A percentile compares a stretch with the other conserved stretches of the same genome.
Evolutionary conservation across 2,888 invertebrate species (phyloP).

Genomic region (Mactromeris polynyma): DNA sequence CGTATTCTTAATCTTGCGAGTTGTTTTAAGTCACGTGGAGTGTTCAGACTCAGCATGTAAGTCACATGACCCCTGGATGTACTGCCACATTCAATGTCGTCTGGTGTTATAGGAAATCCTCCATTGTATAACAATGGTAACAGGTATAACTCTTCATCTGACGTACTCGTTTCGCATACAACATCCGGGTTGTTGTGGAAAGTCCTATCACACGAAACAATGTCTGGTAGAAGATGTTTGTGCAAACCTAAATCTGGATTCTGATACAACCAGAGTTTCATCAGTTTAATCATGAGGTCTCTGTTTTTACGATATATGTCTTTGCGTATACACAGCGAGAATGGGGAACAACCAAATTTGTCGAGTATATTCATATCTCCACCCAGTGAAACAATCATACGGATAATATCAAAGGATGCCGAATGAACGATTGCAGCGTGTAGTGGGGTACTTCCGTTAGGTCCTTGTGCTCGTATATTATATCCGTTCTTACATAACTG

Average conservation of each 20-base stretch:
- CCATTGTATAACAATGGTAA: constrained; percentile 23
- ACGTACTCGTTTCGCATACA: neutral
- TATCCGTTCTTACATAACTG: neutral
- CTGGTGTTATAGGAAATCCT: constrained; percentile 18
- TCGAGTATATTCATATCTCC: neutral
- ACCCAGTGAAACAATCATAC: neutral
- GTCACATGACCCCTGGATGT: neutral
- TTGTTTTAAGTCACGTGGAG: constrained; percentile 3
- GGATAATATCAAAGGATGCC: neutral
- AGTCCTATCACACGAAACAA: neutral
- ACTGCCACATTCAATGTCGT: neutral
- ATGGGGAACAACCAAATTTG: neutral
- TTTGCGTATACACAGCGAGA: neutral
- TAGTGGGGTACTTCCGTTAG: neutral
- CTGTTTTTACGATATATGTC: neutral
- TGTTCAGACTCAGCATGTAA: neutral
- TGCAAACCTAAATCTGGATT: neutral
- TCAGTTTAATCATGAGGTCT: neutral
- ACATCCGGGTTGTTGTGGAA: neutral
- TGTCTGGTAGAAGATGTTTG: neutral
- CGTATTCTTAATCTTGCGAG: constrained; percentile 2
- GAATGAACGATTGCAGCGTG: neutral
- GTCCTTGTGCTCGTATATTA: neutral
- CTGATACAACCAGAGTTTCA: constrained; percentile 5
- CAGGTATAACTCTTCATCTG: constrained; percentile 15